Percentiles rank a stretch among this genome's conserved stretches.
phyloP scores from a whole-genome alignment of 2,797 vertebrate genomes.

The Ptychobarbus kaznakovi region DNA sequence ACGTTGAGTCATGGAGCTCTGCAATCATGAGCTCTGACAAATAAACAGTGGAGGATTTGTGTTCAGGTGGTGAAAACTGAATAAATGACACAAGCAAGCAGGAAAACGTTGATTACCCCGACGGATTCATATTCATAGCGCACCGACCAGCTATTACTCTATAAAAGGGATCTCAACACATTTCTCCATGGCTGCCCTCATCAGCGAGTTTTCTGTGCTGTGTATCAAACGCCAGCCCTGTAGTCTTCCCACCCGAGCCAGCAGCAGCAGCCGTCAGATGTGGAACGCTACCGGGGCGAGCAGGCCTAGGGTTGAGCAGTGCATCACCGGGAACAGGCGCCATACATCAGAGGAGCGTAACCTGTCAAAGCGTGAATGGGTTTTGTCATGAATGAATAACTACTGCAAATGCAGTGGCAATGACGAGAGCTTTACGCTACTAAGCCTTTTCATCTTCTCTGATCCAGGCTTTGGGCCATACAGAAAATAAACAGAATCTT shows the following conservation, averaged over 20 bases:
- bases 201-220: conserved; percentile 73
- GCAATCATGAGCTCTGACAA: conserved; percentile 67
- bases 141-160: conserved; percentile 67
- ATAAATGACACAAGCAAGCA: conserved; percentile 69
- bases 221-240: conserved; percentile 74
- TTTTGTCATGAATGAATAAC: conserved; percentile 86
- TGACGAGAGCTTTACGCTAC: conserved; percentile 72
- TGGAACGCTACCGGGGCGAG: conserved; percentile 49
- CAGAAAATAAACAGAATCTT: conserved; percentile 72
- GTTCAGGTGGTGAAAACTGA: conserved; percentile 72
- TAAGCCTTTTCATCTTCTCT: conserved; percentile 78
- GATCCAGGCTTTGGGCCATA: conserved; percentile 74
- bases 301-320: conserved; percentile 30
- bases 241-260: conserved; percentile 34
- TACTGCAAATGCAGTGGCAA: conserved; percentile 72
- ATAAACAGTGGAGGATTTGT: conserved; percentile 69
- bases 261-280: conserved; percentile 43
- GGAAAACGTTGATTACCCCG: conserved; percentile 68
- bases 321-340: conserved; percentile 70
- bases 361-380: conserved; percentile 82
- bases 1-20: conserved; percentile 59
- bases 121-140: conserved; percentile 75
- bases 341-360: conserved; percentile 65
- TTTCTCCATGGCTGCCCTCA: conserved; percentile 70
- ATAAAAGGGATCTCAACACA: conserved; percentile 73